Evolutionary conservation across 2,113 vertebrate species (phyloP).

Genomic region (Atherinomorus stipes): DNA sequence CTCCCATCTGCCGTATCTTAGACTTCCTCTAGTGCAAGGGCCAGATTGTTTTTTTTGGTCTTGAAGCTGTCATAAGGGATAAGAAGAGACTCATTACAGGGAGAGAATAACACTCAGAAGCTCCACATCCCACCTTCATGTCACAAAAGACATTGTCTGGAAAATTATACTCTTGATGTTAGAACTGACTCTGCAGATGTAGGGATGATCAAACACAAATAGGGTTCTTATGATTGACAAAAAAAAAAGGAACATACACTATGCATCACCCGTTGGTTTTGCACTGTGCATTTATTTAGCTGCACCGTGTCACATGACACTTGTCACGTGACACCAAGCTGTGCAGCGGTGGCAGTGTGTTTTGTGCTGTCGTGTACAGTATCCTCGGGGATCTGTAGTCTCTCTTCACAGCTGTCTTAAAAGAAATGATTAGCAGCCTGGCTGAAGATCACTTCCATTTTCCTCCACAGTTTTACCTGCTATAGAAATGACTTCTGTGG

Average conservation of each 20-base stretch:
- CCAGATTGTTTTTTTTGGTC: slow-evolving; percentile 21
- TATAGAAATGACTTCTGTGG: slow-evolving; percentile 16
- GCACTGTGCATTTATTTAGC: neutral
- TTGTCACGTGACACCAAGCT: slow-evolving; percentile 37
- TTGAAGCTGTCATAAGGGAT: slow-evolving; percentile 34
- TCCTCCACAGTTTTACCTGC: slow-evolving; percentile 17
- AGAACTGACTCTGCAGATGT: slow-evolving; percentile 24
- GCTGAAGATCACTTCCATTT: slow-evolving; percentile 16
- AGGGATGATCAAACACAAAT: slow-evolving; percentile 1
- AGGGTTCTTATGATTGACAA: neutral
- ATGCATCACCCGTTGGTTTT: neutral
- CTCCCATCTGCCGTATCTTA: slow-evolving; percentile 30
- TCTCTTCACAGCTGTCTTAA: slow-evolving; percentile 45
- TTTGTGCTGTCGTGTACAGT: slow-evolving; percentile 60
- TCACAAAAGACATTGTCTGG: slow-evolving; percentile 17
- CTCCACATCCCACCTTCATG: slow-evolving; percentile 6
- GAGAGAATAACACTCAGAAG: slow-evolving; percentile 12
- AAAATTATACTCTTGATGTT: neutral
- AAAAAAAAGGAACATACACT: slow-evolving; percentile 14
- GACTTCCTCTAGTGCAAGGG: slow-evolving; percentile 22
- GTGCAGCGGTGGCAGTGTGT: slow-evolving; percentile 60
- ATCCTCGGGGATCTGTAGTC: slow-evolving; percentile 41
- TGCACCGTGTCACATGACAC: slow-evolving; percentile 13
- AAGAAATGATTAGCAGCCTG: slow-evolving; percentile 77
- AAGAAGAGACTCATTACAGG: slow-evolving; percentile 29